Base-by-base conservation (phyloP, 2,797 vertebrate genomes). In the Darevskia nairensis region DNA sequence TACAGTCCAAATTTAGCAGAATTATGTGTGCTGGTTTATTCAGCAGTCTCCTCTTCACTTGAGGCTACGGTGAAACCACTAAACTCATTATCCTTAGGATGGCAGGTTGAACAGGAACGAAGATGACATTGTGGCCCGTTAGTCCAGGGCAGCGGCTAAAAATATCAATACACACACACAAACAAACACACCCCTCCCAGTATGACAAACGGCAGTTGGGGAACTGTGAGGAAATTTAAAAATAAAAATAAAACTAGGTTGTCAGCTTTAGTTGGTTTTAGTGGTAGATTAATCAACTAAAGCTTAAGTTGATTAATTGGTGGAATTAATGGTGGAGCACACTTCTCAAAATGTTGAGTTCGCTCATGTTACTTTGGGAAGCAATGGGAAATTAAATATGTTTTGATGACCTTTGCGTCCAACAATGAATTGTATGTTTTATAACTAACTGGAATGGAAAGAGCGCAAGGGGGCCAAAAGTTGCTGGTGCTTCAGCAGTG, bases 1-100 rank as follows among this genome's bases (percentile, higher is more conserved):
- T 95, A 90, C 61, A 95, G 92, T 92, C 94, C 96, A 96, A 96
- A 96, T 96, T 96, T 96, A 96, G 95, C 91, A 95, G 91, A 95
- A 91, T 88, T 94, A 84, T 92, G 89, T 92, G 95, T 96, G 95
- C 8, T 41, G 87, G 88, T 94, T 94, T 96, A 94, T 95, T 95
- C 88, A 93, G 93, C 89, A 93, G 90, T 94, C 77, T 94, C 85
- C 86, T 92, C 85, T 93, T 91, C 90, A 89, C 89, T 96, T 93
- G 79, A 93, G 86, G 90, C 86, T 85, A 92, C 1, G 39, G n/a
- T 76, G 85, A 92, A 96, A 91, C 88, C 91, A 90, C 91, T 93
- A 94, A 92, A 93, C 86, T 93, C 89, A 85, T 35, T 88, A 75
- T 86, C 86, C 90, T 92, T 91, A 83, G 88, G 82, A 90, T 84